phyloP scores from a whole-genome alignment of 2,797 vertebrate species.

The Adelosebastes latens region DNA sequence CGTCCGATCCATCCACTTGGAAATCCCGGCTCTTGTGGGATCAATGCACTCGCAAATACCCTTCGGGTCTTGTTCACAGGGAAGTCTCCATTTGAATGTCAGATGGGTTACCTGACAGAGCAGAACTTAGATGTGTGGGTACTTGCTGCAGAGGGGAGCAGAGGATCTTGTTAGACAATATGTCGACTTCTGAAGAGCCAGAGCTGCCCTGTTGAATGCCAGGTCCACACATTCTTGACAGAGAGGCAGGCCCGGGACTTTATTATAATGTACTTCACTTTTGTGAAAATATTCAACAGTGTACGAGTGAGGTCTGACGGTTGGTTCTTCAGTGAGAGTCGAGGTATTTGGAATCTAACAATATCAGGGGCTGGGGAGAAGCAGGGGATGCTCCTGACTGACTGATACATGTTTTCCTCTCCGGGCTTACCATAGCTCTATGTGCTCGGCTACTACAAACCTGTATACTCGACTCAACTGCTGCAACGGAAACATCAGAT shows the following conservation, averaged over 20 bases:
- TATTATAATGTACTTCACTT: not conserved
- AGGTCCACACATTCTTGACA: not conserved
- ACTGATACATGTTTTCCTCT: not conserved
- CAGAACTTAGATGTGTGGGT: conserved; percentile 24
- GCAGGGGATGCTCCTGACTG: not conserved
- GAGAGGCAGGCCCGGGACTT: not conserved
- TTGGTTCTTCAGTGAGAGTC: not conserved
- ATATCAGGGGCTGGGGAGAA: not conserved
- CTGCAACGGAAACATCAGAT: not conserved
- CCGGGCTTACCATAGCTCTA: not conserved
- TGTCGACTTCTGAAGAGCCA: conserved; percentile 12
- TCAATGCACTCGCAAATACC: conserved; percentile 57
- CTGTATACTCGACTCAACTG: not conserved
- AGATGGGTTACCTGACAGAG: conserved; percentile 56
- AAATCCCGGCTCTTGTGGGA: conserved; percentile 53
- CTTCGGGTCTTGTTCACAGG: conserved; percentile 36
- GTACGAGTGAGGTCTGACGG: not conserved
- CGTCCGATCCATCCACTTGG: conserved; percentile 49
- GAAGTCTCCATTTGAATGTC: conserved; percentile 56
- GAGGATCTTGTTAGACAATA: conserved; percentile 44
- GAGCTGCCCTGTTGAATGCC: conserved; percentile 22
- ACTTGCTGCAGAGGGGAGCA: conserved; percentile 11
- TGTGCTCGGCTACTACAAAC: not conserved
- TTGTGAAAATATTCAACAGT: not conserved
- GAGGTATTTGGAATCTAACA: not conserved